phyloP scores from a whole-genome alignment of 2,113 vertebrate genomes.

The Phrynosoma platyrhinos region DNA sequence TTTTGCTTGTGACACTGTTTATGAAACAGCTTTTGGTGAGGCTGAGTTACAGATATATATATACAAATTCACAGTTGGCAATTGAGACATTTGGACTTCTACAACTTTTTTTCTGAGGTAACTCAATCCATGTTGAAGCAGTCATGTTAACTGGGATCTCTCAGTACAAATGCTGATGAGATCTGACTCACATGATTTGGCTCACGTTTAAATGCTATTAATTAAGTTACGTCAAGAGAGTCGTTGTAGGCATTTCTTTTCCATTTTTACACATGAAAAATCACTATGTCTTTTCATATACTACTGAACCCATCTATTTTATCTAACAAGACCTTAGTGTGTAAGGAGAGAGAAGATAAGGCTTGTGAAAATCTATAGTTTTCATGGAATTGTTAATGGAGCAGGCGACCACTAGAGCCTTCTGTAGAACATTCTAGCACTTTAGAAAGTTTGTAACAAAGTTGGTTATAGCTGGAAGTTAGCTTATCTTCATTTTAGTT shows the following conservation, averaged over 20 bases:
- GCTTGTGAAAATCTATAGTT: background rate
- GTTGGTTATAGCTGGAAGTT: background rate
- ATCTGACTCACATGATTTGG: slow-evolving; percentile 36
- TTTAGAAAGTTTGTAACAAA: background rate
- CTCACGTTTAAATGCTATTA: slow-evolving; percentile 1
- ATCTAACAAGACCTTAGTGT: background rate
- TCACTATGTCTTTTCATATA: background rate
- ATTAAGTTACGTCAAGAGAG: slow-evolving; percentile 29
- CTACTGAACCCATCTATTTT: background rate
- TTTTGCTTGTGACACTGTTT: slow-evolving; percentile 12
- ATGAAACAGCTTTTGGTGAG: slow-evolving; percentile 35
- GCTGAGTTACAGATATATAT: background rate
- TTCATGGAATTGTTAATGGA: background rate
- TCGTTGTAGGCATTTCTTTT: slow-evolving; percentile 27
- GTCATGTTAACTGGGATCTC: slow-evolving; percentile 32
- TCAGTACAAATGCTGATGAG: slow-evolving; percentile 31
- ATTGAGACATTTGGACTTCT: slow-evolving; percentile 16
- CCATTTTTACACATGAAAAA: background rate
- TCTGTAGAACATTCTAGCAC: background rate
- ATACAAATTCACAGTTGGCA: background rate
- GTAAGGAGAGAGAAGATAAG: background rate
- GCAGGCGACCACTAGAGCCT: background rate
- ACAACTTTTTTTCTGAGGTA: slow-evolving; percentile 28
- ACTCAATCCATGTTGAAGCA: slow-evolving; percentile 1
- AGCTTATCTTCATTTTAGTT: background rate